Percentiles rank a stretch among this genome's conserved stretches.
phyloP scores from a whole-genome alignment of 2,113 vertebrate species.

The Cyprinodon brontotheroides region DNA sequence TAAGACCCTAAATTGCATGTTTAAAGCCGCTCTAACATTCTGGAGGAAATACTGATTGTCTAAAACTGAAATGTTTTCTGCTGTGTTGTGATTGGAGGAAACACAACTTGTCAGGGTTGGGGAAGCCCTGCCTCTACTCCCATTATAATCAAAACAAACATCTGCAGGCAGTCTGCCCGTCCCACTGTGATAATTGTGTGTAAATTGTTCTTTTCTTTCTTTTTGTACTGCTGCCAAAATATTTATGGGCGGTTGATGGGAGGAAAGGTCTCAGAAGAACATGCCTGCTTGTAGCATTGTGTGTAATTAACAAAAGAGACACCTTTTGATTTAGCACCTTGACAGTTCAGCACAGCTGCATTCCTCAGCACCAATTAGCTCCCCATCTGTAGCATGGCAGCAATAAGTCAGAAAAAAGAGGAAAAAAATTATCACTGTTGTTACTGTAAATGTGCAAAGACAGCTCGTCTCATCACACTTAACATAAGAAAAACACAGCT shows the following conservation, averaged over 20 bases:
- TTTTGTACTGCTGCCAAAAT: slow-evolving; percentile 72
- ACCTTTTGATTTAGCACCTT: slow-evolving; percentile 73
- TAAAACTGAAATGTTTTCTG: slow-evolving; percentile 13
- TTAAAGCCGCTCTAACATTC: slow-evolving; percentile 60
- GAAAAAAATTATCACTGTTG: slow-evolving; percentile 35
- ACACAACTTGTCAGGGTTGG: slow-evolving; percentile 47
- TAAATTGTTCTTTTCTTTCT: slow-evolving; percentile 67
- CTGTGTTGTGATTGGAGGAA: slow-evolving; percentile 56
- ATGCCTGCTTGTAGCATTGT: slow-evolving; percentile 72
- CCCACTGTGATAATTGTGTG: slow-evolving; percentile 80
- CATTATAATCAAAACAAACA: slow-evolving; percentile 74
- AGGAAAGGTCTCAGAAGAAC: slow-evolving; percentile 65
- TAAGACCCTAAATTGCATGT: slow-evolving; percentile 86
- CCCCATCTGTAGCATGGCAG: slow-evolving; percentile 73
- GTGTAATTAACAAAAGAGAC: slow-evolving; percentile 80
- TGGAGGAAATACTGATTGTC: slow-evolving; percentile 50
- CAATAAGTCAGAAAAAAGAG: slow-evolving; percentile 5
- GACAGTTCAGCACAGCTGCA: slow-evolving; percentile 70
- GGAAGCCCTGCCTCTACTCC: slow-evolving; percentile 49
- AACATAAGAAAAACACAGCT: not conserved
- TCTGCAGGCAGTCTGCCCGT: slow-evolving; percentile 72
- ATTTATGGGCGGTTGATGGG: slow-evolving; percentile 61
- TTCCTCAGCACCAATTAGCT: slow-evolving; percentile 73
- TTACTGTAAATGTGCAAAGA: slow-evolving; percentile 42
- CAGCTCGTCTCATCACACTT: slow-evolving; percentile 25